Base-by-base conservation (phyloP, 2,888 invertebrate genomes). In the Drosophila monieri region DNA sequence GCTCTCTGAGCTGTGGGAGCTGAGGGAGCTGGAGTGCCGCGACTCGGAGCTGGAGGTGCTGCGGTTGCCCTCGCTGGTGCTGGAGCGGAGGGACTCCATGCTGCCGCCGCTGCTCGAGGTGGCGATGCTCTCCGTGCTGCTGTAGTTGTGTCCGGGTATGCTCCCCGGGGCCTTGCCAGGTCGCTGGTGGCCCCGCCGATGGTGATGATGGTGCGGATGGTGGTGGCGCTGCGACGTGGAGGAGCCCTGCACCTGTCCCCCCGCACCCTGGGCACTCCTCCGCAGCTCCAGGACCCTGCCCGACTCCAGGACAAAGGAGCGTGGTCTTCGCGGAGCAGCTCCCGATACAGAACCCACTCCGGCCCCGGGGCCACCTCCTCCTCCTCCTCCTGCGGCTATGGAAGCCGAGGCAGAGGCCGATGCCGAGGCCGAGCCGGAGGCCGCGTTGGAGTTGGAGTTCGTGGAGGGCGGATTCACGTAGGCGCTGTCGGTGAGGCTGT, bases 61-160 rank as follows among this genome's bases (percentile, higher is more conserved):
- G 80, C 96, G 93, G 88, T 96, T 96, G 30, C 96, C 96, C 91
- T 97, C 97, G 90, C 97, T 97, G 61, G 96, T 96, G 90, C 96
- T 96, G 91, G 96, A 96, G 73, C 96, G 94, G 72, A 97, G 92
- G 58, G 97, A 97, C 89, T 97, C 97, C 95, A 97, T 95, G 90
- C 97, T 97, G 44, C 96, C 96, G 53, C 96, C 96, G 89, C 96
- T 96, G 91, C 96, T 96, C 88, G 96, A 96, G 6, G 96, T 96
- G 32, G 96, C 96, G 94, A 97, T 96, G 90, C 96, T 96, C 91
- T 97, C 97, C 30, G 96, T 96, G 86, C 96, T 96, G 73, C 92
- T 92, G 77, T 91, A 92, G 75, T 91, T 91, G 67, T 78, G 92
- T 5, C 78, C 60, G 0, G 57, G 2, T 2, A 37, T n/a, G 1